Percentiles rank a stretch among this genome's conserved stretches.
Conservation (phyloP, 2,888 invertebrate species). For the Nemurella pictetii region DNA sequence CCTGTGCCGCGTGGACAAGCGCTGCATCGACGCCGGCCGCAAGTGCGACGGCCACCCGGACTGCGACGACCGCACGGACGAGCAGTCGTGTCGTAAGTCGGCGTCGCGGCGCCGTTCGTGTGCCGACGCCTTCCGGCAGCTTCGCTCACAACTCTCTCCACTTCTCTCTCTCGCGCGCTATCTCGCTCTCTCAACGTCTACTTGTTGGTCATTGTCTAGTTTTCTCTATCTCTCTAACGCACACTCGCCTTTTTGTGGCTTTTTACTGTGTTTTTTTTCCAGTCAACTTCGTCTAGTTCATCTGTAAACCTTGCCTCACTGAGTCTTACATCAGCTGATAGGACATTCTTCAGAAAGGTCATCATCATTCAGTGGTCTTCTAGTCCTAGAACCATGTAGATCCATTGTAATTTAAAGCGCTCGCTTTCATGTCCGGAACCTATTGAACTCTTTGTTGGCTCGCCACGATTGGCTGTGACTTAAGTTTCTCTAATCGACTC, state of each 20-base stretch:
- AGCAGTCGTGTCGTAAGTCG: conserved; percentile 75
- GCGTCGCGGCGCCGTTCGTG: neutral
- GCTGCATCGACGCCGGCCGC: conserved; percentile 54
- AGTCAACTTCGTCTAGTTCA: neutral
- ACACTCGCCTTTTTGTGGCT: neutral
- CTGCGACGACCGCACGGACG: conserved; percentile 74
- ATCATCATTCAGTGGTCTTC: neutral
- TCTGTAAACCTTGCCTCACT: neutral
- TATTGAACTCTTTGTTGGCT: neutral
- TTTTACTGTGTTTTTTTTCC: neutral
- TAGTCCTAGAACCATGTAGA: too few relatives aligned
- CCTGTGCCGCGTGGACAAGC: conserved; percentile 50
- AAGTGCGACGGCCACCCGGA: conserved; percentile 67
- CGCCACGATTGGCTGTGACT: neutral
- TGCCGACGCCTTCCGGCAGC: neutral
- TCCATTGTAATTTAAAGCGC: neutral
- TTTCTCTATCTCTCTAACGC: neutral
- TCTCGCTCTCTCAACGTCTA: neutral
- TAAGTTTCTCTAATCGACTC: neutral
- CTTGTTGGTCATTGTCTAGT: neutral
- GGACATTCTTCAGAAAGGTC: neutral
- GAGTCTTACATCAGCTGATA: neutral
- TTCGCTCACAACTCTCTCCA: too few relatives aligned
- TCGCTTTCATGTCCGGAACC: neutral
- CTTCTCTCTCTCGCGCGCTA: neutral